Base-by-base conservation (phyloP, 2,797 vertebrate species). In the Odontamblyopus lacepedii region DNA sequence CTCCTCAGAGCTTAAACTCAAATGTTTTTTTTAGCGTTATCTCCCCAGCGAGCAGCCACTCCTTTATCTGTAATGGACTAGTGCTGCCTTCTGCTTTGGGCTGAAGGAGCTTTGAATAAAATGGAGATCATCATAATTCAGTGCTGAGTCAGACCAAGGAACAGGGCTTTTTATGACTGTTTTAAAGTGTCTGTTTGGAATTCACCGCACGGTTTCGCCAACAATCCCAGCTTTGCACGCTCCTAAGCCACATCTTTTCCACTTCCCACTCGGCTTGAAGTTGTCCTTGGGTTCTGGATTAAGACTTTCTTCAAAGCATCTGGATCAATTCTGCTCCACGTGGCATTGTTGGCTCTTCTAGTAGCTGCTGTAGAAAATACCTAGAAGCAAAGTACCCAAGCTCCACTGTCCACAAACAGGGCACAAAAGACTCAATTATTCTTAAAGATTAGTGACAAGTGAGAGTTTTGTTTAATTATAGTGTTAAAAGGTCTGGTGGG, bases 391-490 rank as follows among this genome's bases (percentile, higher is more conserved):
- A 77, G 71, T 69, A 77, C 79, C 82, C 77, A 30, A 78, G 41
- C 12, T 44, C 41, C 41, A 85, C 66, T 5, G 51, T 32, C 65
- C 18, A 4, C 56, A 81, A 83, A 51, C 78, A 69, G 72, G 67
- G 73, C 73, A 76, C 44, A 48, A 48, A 16, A 32, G 23, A 23
- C 23, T 23, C 23, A 23, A 23, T 23, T 23, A 23, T 23, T 23
- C 53, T 9, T 55, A 57, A 70, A 1, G 63, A 79, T 84, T 76
- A 80, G 53, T 18, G 48, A 48, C 74, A 72, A 83, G 78, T 78
- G 53, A 81, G 76, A 56, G 19, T 66, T 65, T n/a, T 15, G 35
- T 78, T 88, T 83, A 84, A 81, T 86, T 86, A 83, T 79, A 74
- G 69, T 44, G 61, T 77, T 76, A 76, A 78, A 76, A 76, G 59